Evolutionary conservation across 2,888 invertebrate species (phyloP).

Genomic region (Ectemnius cavifrons): DNA sequence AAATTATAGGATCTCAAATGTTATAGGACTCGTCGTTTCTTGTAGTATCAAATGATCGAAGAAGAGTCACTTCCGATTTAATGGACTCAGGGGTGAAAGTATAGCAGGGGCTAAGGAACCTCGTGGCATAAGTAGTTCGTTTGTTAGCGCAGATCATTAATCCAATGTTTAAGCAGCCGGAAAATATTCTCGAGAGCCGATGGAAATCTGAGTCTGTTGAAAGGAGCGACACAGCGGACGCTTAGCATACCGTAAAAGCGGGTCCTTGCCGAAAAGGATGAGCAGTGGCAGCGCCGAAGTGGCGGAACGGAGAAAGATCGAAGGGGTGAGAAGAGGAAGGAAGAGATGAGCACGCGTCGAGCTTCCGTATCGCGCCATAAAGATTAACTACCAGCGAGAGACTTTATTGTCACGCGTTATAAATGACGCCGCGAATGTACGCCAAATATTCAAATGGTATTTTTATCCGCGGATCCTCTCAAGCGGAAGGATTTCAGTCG

Average conservation of each 20-base stretch:
- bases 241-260: slow-evolving; percentile 72
- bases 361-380: slow-evolving; percentile 72
- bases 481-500: slow-evolving; percentile 68
- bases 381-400: slow-evolving; percentile 73
- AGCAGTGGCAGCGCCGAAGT: background rate
- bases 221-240: slow-evolving; percentile 52
- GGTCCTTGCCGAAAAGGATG: slow-evolving; percentile 34
- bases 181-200: slow-evolving; percentile 59
- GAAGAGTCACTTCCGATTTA: background rate
- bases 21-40: no score
- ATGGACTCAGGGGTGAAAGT: background rate
- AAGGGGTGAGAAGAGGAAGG: slow-evolving; percentile 21
- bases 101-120: background rate
- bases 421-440: slow-evolving; percentile 73
- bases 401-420: slow-evolving; percentile 77
- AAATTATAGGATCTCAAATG: no score
- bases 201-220: slow-evolving; percentile 63
- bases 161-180: slow-evolving; percentile 62
- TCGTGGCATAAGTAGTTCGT: slow-evolving; percentile 52
- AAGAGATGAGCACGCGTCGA: slow-evolving; percentile 36
- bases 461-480: slow-evolving; percentile 74
- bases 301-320: slow-evolving; percentile 16
- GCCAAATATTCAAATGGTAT: slow-evolving; percentile 76
- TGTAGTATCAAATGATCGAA: no score
- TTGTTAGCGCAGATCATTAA: slow-evolving; percentile 61